Percentiles rank a stretch among this genome's conserved stretches.
phyloP scores from a whole-genome alignment of 2,797 vertebrate genomes.

The Lutjanus campechanus region DNA sequence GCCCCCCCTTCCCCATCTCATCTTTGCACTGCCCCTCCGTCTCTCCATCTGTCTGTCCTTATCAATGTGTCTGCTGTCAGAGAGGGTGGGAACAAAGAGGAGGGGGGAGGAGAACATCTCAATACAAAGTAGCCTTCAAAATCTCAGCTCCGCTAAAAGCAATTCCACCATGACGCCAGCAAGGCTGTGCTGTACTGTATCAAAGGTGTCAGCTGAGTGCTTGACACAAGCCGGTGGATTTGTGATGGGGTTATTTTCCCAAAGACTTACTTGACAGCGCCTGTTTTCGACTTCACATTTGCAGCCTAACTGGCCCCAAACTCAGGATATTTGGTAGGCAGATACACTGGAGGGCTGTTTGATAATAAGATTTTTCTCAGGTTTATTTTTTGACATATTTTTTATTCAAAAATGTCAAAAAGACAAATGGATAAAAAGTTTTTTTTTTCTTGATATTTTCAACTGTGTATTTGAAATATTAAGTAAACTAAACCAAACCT shows the following conservation, averaged over 20 bases:
- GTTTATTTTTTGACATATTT: neutral
- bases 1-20: neutral
- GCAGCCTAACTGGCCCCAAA: slow-evolving; percentile 20
- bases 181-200: slow-evolving; percentile 55
- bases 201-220: slow-evolving; percentile 64
- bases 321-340: neutral
- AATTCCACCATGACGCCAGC: slow-evolving; percentile 52
- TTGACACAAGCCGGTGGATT: slow-evolving; percentile 63
- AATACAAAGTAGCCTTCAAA: slow-evolving; percentile 71
- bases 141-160: slow-evolving; percentile 57
- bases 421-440: neutral
- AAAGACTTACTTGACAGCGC: slow-evolving; percentile 56
- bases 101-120: slow-evolving; percentile 60
- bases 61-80: slow-evolving; percentile 65
- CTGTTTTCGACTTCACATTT: slow-evolving; percentile 39
- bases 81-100: slow-evolving; percentile 18
- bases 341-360: neutral
- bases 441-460: neutral
- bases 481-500: neutral
- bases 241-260: slow-evolving; percentile 68
- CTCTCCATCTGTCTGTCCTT: slow-evolving; percentile 57
- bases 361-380: neutral
- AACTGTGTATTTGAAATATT: slow-evolving; percentile 14
- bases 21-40: slow-evolving; percentile 29
- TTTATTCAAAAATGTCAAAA: neutral